Evolutionary conservation across 1,140 invertebrate species (phyloP), one percentile per base, ranked within the genome.

Genomic region (Notospermus geniculatus): DNA sequence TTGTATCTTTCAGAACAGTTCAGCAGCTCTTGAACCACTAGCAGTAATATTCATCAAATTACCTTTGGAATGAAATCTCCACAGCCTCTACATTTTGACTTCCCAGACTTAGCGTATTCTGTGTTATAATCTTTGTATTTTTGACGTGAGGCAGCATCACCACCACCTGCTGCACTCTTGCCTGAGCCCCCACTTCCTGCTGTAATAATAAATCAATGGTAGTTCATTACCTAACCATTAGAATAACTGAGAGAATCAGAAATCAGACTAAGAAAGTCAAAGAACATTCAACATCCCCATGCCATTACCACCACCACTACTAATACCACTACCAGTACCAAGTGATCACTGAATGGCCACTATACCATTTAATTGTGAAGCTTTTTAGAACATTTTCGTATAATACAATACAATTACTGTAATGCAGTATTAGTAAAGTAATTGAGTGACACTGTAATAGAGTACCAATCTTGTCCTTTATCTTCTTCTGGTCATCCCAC

Each of bases 61-160:
- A 86, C 88, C 84, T 91, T 95, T 25, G 86, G 80, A 72, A 98
- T 97, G 73, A 89, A 92, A 62, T 88, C 87, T 68, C 92, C 88
- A 82, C 95, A 98, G 0, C 88, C 90, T 68, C 86, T 84, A 72
- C 95, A 98, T 25, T 81, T 85, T 41, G 93, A 88, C 61, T 89
- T 83, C 59, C 86, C 88, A 5, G 91, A 93, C 79, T 95, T 96
- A 0, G 95, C 88, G 83, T 97, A 95, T 74, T 97, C 92, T 13
- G 93, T 84, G 36, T 73, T 80, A 74, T 89, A 96, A 78, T 95
- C 91, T 64, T 85, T 60, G 11, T 65, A 60, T 45, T 36, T 36
- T 36, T 36, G 32, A 22, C 36, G 56, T 7, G 50, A 46, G 29
- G 84, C 5, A 86, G 70, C 45, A 76, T 83, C 11, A 4, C 67